Conservation (phyloP, 2,797 vertebrate species). For the Pipistrellus nathusii region DNA sequence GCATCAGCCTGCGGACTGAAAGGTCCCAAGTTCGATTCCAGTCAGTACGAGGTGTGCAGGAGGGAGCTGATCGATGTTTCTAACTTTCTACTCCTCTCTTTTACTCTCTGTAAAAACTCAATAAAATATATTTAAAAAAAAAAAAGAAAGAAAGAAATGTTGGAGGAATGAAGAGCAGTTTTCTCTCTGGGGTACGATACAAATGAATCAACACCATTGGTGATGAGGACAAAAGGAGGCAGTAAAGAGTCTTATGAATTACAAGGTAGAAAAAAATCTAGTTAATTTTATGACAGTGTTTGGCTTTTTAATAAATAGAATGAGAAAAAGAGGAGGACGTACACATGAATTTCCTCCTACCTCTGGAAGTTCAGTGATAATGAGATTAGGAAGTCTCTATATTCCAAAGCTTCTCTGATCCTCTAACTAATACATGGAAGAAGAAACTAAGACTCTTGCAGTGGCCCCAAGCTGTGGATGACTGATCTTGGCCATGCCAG, state of each 20-base stretch:
- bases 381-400: not conserved
- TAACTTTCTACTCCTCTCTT: too few species aligned
- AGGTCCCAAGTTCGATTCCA: too few species aligned
- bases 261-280: not conserved
- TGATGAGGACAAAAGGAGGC: not conserved
- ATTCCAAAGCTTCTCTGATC: not conserved
- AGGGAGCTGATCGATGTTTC: too few species aligned
- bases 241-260: not conserved
- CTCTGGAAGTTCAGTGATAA: not conserved
- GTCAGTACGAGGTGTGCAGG: too few species aligned
- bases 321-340: not conserved
- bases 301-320: slow-evolving; percentile 18
- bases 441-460: not conserved
- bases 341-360: not conserved
- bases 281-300: not conserved
- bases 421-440: not conserved
- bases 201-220: not conserved
- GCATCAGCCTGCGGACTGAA: too few species aligned
- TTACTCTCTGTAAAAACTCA: too few species aligned
- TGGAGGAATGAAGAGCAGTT: not conserved
- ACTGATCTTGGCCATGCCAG: not conserved
- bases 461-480: not conserved
- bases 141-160: not conserved
- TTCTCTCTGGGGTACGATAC: not conserved
- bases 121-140: too few species aligned